phyloP scores from a whole-genome alignment of 2,113 vertebrate species.

The Eublepharis macularius region DNA sequence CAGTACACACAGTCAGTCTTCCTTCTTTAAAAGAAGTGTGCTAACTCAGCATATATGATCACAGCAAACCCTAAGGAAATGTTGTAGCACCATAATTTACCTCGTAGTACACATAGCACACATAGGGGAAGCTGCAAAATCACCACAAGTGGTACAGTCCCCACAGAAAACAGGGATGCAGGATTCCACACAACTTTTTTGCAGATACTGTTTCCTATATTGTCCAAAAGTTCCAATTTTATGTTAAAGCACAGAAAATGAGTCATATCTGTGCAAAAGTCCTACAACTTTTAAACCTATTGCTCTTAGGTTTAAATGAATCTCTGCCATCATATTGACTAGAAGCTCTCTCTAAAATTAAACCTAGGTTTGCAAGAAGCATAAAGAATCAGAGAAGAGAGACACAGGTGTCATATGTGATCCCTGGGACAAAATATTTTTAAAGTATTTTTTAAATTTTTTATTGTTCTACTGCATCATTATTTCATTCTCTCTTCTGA shows the following conservation, averaged over 20 bases:
- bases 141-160: not conserved
- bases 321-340: not conserved
- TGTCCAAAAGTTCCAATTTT: not conserved
- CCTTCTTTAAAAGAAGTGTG: not conserved
- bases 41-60: not conserved
- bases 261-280: not conserved
- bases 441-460: conserved; percentile 14
- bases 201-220: not conserved
- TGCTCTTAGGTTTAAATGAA: not conserved
- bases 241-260: not conserved
- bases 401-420: not conserved
- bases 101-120: too few species aligned
- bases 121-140: not conserved
- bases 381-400: not conserved
- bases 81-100: not conserved
- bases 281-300: not conserved
- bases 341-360: not conserved
- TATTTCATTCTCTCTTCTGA: not conserved
- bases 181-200: not conserved
- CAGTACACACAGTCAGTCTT: not conserved
- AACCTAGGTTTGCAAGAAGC: not conserved
- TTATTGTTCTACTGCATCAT: not conserved
- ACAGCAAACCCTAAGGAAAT: not conserved
- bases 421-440: not conserved
- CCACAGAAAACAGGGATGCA: not conserved